Evolutionary conservation across 2,797 vertebrate species (phyloP).

Genomic region (Pipistrellus pygmaeus): DNA sequence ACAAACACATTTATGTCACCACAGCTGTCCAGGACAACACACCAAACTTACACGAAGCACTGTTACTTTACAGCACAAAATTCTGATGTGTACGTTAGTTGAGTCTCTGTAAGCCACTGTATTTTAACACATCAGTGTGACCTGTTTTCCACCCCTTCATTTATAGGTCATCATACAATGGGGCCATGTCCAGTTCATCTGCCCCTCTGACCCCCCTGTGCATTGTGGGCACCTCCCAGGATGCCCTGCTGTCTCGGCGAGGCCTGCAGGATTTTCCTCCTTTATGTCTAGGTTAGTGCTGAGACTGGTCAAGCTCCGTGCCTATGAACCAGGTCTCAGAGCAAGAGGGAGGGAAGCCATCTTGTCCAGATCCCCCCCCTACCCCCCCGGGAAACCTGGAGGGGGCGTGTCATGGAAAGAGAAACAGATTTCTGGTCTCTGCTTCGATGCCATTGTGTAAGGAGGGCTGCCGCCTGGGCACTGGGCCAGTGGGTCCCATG

Average conservation of each 20-base stretch:
- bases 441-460: rapidly evolving
- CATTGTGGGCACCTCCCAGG: not conserved
- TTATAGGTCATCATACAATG: not conserved
- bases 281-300: not conserved
- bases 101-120: not conserved
- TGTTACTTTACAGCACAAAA: not conserved
- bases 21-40: not conserved
- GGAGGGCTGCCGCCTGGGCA: not conserved
- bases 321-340: not conserved
- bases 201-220: not conserved
- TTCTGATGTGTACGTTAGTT: not conserved
- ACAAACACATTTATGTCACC: not conserved
- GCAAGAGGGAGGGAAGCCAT: not conserved
- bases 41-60: not conserved
- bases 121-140: not conserved
- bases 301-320: not conserved
- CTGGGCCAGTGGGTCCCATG: not conserved
- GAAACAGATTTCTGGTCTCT: not conserved
- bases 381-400: not conserved
- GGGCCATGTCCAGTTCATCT: not conserved
- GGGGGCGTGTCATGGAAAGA: rapidly evolving
- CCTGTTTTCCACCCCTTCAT: not conserved
- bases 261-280: not conserved
- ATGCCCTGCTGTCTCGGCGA: not conserved
- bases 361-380: too few relatives aligned